Percentiles rank a stretch among this genome's conserved stretches.
Evolutionary conservation across 2,888 invertebrate genomes (phyloP).

Genomic region (Drosophila merina): DNA sequence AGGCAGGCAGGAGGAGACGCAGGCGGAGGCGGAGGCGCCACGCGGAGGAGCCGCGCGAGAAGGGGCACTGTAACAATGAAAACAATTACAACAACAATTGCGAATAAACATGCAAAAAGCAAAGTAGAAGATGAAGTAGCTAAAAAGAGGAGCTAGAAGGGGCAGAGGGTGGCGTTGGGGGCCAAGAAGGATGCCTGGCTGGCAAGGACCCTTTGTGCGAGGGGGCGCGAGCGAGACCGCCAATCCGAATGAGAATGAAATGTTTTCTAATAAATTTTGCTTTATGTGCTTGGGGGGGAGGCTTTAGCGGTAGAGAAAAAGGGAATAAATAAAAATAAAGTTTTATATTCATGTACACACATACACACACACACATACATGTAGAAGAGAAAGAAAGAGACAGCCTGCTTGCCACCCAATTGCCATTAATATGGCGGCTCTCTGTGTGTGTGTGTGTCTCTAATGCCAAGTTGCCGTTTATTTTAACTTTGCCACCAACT

Average conservation of each 20-base stretch:
- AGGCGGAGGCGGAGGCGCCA: too few species aligned
- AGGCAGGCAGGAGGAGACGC: background rate
- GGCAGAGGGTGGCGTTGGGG: constrained; percentile 30
- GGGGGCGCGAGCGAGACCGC: constrained; percentile 13
- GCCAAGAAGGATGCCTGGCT: background rate
- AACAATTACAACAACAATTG: constrained; percentile 82
- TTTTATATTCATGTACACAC: constrained; percentile 78
- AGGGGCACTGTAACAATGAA: constrained; percentile 73
- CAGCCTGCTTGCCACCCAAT: constrained; percentile 75
- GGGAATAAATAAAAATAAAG: constrained; percentile 79
- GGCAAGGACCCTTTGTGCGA: constrained; percentile 18
- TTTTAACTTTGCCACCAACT: constrained; percentile 78
- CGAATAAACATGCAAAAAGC: constrained; percentile 82
- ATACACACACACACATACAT: constrained; percentile 38
- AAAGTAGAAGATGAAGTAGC: constrained; percentile 80
- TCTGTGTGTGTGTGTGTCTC: constrained; percentile 66
- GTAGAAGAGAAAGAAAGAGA: background rate
- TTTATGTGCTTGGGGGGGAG: constrained; percentile 79
- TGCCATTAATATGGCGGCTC: constrained; percentile 82
- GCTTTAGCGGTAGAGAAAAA: constrained; percentile 45
- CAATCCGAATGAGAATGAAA: constrained; percentile 75
- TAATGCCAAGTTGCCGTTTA: constrained; percentile 80
- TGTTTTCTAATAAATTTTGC: constrained; percentile 84
- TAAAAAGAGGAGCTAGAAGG: constrained; percentile 6
- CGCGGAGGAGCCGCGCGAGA: background rate